phyloP scores from a whole-genome alignment of 2,888 invertebrate genomes.

The Rhagonycha fulva region DNA sequence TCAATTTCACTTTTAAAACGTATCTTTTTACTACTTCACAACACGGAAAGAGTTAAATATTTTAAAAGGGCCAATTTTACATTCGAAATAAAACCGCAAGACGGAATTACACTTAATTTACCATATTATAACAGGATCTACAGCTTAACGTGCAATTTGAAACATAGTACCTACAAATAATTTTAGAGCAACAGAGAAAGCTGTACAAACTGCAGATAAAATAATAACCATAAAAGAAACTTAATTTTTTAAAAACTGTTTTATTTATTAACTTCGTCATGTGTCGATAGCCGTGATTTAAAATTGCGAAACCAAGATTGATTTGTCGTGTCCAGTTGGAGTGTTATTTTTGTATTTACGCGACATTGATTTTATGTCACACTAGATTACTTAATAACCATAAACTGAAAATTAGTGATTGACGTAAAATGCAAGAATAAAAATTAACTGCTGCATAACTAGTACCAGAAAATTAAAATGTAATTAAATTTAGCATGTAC shows the following conservation, averaged over 20 bases:
- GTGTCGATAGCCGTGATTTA: background rate
- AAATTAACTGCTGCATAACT: background rate
- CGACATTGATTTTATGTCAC: background rate
- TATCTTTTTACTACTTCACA: constrained; percentile 5
- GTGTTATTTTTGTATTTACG: background rate
- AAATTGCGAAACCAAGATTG: background rate
- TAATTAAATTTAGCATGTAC: background rate
- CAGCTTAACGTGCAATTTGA: no score
- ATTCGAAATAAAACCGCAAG: background rate
- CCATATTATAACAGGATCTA: no score
- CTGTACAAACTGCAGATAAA: background rate
- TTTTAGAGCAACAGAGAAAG: background rate
- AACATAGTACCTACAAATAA: background rate
- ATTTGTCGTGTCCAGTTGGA: background rate
- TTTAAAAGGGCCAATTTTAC: background rate
- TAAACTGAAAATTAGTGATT: background rate
- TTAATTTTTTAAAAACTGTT: background rate
- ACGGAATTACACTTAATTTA: no score
- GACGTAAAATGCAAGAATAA: background rate
- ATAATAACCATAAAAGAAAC: background rate
- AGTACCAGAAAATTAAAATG: background rate
- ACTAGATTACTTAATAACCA: background rate
- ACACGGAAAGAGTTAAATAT: background rate
- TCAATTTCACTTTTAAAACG: constrained; percentile 16
- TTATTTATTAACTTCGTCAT: background rate